These are phyloP conservation scores for Chaetorhynchus papuensis DNA, from an alignment of 2,113 vertebrate species.

Conservation along the genomic window DNA sequence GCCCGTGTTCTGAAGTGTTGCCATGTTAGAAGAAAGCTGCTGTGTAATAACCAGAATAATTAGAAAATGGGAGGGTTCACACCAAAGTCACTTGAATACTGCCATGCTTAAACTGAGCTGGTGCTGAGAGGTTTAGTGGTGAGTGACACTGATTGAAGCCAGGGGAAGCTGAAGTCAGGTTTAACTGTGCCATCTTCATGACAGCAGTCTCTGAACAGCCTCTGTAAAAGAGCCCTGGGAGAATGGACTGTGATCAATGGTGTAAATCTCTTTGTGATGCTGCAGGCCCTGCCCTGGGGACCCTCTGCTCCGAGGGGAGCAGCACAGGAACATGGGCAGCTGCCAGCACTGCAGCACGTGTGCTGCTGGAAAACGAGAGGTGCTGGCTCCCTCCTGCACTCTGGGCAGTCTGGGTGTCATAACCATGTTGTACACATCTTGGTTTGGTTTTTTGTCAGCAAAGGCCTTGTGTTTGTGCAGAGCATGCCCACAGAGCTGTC, in stretches of 20 bases:
- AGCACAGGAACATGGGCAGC: neutral
- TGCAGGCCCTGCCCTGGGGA: neutral
- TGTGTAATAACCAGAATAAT: neutral
- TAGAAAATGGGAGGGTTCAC: neutral
- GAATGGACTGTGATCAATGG: neutral
- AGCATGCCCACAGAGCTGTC: rapidly evolving
- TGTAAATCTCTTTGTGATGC: neutral
- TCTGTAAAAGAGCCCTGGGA: neutral
- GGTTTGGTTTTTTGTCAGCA: neutral
- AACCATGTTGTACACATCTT: neutral
- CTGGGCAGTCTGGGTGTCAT: neutral
- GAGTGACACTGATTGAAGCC: neutral
- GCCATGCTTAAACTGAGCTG: neutral
- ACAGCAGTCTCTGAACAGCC: neutral
- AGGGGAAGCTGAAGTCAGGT: neutral
- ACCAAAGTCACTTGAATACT: neutral
- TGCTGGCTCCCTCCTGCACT: neutral
- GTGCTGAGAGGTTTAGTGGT: neutral
- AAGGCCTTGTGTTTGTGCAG: neutral
- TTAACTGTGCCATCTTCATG: neutral
- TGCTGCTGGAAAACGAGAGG: neutral
- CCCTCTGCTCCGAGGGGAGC: neutral
- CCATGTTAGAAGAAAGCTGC: neutral
- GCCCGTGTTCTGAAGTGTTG: rapidly evolving
- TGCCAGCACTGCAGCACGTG: neutral